Percentiles rank a stretch among this genome's conserved stretches.
Evolutionary conservation across 2,888 invertebrate genomes (phyloP).

Genomic region (Euspilapteryx auroguttella): DNA sequence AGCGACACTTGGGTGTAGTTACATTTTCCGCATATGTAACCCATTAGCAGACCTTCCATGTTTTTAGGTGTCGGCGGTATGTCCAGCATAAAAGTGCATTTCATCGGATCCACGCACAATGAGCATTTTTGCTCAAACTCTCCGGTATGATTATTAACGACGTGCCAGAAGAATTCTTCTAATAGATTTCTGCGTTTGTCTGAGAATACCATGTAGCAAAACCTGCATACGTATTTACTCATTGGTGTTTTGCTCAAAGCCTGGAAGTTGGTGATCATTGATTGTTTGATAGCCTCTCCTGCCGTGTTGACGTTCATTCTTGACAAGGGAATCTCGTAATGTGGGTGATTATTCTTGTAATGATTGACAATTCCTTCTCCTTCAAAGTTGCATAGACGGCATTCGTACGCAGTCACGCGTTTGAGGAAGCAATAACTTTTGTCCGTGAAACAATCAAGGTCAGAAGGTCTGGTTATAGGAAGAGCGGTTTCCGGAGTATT

Average conservation of each 20-base stretch:
- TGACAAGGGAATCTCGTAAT: conserved; percentile 66
- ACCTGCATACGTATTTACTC: conserved; percentile 35
- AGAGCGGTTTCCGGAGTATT: conserved; percentile 10
- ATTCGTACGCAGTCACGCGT: conserved; percentile 38
- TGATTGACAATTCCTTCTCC: conserved; percentile 68
- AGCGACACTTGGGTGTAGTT: conserved; percentile 71
- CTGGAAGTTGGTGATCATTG: conserved; percentile 36
- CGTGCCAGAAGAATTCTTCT: conserved; percentile 70
- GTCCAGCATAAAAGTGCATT: conserved; percentile 29
- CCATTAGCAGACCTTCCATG: conserved; percentile 37
- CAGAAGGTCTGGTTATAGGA: conserved; percentile 9
- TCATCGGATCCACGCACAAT: conserved; percentile 45
- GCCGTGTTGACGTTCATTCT: conserved; percentile 57
- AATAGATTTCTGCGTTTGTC: conserved; percentile 14
- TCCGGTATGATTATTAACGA: conserved; percentile 73
- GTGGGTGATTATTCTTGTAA: conserved; percentile 65
- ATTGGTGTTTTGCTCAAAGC: conserved; percentile 27
- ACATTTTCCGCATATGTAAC: conserved; percentile 71
- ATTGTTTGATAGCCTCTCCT: conserved; percentile 54
- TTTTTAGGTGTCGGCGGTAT: conserved; percentile 43
- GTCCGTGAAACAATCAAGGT: conserved; percentile 33
- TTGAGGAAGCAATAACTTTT: conserved; percentile 40
- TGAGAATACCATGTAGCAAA: conserved; percentile 36
- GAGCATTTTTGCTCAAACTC: conserved; percentile 72
- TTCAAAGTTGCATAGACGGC: conserved; percentile 62